Conservation (phyloP, 2,113 vertebrate genomes). For the Hyla sarda region DNA sequence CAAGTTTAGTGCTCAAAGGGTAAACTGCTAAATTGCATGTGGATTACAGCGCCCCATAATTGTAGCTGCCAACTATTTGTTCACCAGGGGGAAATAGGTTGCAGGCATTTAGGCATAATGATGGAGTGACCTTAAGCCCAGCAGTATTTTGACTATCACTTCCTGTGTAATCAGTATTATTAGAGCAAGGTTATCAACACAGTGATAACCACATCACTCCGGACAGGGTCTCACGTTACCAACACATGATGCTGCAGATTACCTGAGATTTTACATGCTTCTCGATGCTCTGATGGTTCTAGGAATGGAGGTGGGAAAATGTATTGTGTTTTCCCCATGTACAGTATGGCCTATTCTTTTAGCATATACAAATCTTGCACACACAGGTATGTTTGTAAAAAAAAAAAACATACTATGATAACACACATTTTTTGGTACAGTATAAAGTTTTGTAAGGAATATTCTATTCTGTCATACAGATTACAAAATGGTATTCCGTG, state of each 20-base stretch:
- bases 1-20: background rate
- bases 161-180: conserved; percentile 47
- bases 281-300: background rate
- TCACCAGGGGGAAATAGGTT: conserved; percentile 28
- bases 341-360: too few relatives aligned
- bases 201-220: background rate
- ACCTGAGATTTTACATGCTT: background rate
- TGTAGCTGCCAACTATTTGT: conserved; percentile 31
- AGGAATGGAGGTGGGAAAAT: background rate
- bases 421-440: too few relatives aligned
- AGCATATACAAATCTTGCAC: too few relatives aligned
- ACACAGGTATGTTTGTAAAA: too few relatives aligned
- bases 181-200: conserved; percentile 44
- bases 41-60: conserved; percentile 27
- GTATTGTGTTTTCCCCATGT: background rate
- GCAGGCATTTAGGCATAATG: conserved; percentile 49
- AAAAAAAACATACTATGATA: too few relatives aligned
- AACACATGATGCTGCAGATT: background rate
- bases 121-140: conserved; percentile 25
- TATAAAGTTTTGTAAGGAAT: too few relatives aligned
- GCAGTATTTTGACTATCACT: conserved; percentile 33
- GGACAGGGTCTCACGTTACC: background rate
- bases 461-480: too few relatives aligned
- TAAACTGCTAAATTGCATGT: background rate
- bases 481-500: too few relatives aligned